Conservation (phyloP, 2,888 invertebrate genomes). For the Oxystoma pomonae region DNA sequence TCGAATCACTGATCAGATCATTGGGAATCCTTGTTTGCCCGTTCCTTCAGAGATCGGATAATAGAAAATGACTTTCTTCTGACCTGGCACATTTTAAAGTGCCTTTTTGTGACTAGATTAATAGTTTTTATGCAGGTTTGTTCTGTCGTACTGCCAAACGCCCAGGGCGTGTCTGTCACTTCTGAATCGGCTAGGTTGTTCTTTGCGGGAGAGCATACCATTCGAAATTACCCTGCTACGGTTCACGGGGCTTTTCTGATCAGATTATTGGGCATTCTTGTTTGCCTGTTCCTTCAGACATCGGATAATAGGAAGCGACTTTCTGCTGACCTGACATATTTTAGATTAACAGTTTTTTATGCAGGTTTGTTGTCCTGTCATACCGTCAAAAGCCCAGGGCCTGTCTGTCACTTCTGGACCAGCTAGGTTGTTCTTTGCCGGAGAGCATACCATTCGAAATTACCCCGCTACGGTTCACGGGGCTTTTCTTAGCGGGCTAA, state of each 20-base stretch:
- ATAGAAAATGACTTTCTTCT: no score
- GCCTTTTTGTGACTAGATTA: no score
- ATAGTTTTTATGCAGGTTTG: no score
- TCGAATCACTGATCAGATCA: slow-evolving; percentile 85
- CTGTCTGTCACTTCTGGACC: slow-evolving; percentile 43
- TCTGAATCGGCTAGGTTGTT: slow-evolving; percentile 56
- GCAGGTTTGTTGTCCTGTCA: no score
- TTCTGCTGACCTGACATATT: no score
- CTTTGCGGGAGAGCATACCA: slow-evolving; percentile 93
- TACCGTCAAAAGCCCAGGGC: slow-evolving; percentile 57
- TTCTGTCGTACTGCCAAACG: slow-evolving; percentile 73
- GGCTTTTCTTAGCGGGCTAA: slow-evolving; percentile 90
- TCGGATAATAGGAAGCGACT: no score
- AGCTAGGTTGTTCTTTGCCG: slow-evolving; percentile 68
- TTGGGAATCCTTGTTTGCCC: slow-evolving; percentile 68
- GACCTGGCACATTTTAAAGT: no score
- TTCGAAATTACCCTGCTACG: slow-evolving; percentile 96
- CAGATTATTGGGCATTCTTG: slow-evolving; percentile 76
- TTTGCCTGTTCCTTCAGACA: slow-evolving; percentile 50
- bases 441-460: slow-evolving; percentile 97
- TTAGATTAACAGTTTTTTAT: no score
- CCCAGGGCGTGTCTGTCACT: slow-evolving; percentile 45
- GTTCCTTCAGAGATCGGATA: slow-evolving; percentile 54
- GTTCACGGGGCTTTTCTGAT: slow-evolving; percentile 98
- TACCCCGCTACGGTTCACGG: slow-evolving; percentile 99